Base-by-base conservation (phyloP, 2,113 vertebrate genomes). In the Cettia cetti region DNA sequence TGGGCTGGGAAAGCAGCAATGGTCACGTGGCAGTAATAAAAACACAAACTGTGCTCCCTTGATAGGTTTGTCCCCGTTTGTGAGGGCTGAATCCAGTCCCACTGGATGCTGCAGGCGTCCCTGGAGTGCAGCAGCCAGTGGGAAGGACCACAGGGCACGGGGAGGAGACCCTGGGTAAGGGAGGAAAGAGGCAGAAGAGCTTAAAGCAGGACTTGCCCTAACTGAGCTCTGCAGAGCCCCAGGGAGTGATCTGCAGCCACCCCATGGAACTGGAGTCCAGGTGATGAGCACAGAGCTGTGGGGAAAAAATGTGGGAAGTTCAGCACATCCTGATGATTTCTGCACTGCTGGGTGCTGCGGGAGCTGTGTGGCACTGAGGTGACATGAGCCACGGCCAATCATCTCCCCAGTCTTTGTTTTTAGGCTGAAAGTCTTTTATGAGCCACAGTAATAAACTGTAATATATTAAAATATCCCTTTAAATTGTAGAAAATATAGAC, bases 301-400 rank as follows among this genome's bases (percentile, higher is more conserved):
- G 0, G 0, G 22, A 56, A 42, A 37, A 56, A n/a, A 20, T 5
- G 0, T 17, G 53, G n/a, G 42, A 66, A 76, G 12, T 26, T 63
- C 56, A 28, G 16, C 27, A 16, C 0, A 30, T 35, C 28, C 75
- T 64, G 59, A 17, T 15, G 40, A 14, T 60, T 56, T 5, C 82
- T 44, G 68, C 71, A 52, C 42, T 35, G 56, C 63, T 56, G 18
- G 45, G 50, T 45, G 63, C 82, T 54, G 57, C 82, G 63, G 72
- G 31, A 31, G n/a, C 71, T 37, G 40, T 23, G 72, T 33, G 53
- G 44, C 9, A 13, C 79, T 57, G 71, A n/a, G 21, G n/a, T 26
- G 54, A 59, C 33, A 22, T 0, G 2, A 74, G 45, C 52, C 31
- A 23, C 0, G 13, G 35, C n/a, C n/a, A n/a, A n/a, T n/a, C n/a